Evolutionary conservation across 2,888 invertebrate species (phyloP), one percentile per base, ranked within the genome.

Genomic region (Meteorus colon): DNA sequence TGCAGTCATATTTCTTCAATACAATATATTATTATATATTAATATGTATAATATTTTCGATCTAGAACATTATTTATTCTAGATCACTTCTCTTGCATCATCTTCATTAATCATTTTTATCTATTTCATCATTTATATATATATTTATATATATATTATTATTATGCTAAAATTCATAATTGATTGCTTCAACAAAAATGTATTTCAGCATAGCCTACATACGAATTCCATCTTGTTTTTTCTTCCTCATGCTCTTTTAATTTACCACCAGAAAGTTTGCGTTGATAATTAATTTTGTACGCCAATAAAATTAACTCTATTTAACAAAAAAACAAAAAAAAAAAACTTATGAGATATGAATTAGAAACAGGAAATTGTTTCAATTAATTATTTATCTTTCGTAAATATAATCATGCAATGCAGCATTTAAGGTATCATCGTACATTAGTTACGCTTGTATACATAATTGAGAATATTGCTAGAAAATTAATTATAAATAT

Each of bases 11-110:
- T 82, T 83, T 83, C 82, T 82, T 84, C 85, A 86, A 87, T 88
- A 86, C 86, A 87, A 85, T 83, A 84, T 84, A 80, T 83, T 84
- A 80, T 83, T 81, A 80, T 88, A 87, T 86, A 86, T 88, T 86
- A 85, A 86, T 69, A 63, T 48, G 68, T 87, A 86, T 86, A 87
- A 86, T 88, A 86, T 84, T 83, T 86, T 84, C 82, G 84, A 78
- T 74, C 81, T 81, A 83, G 81, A 77, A 83, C 80, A 86, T 77
- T 80, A 79, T 31, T 41, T 12, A 62, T 51, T 55, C 16, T 34
- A 34, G 41, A 67, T 60, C 45, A 24, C 37, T 60, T 68, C 41
- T 45, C n/a, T 67, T 67, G 41, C 60, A 66, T 68, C 80, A 83
- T 80, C 80, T 80, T 77, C 63, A 71, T 63, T 72, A 66, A 37